Evolutionary conservation across 2,888 invertebrate genomes (phyloP).

Genomic region (Lasioglossum malachurum): DNA sequence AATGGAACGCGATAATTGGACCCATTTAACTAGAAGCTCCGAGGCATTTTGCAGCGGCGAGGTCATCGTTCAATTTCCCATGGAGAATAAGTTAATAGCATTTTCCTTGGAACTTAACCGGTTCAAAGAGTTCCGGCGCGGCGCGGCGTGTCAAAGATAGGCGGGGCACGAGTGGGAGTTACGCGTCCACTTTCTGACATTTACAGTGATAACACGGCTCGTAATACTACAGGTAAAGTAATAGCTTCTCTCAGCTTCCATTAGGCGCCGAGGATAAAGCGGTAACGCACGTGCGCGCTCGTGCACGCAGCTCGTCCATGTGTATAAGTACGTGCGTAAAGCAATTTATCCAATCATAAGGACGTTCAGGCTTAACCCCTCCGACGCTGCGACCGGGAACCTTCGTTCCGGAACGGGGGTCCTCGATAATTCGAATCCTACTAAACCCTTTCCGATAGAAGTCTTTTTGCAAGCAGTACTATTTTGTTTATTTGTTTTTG

Average conservation of each 20-base stretch:
- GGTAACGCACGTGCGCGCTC: neutral
- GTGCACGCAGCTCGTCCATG: neutral
- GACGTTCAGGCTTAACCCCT: slow-evolving; percentile 23
- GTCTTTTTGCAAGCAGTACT: neutral
- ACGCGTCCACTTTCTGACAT: slow-evolving; percentile 44
- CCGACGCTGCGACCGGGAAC: slow-evolving; percentile 3
- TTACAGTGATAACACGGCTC: slow-evolving; percentile 43
- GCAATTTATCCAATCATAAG: slow-evolving; percentile 49
- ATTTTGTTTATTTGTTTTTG: neutral
- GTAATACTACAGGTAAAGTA: slow-evolving; percentile 36
- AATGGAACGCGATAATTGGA: neutral
- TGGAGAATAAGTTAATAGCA: slow-evolving; percentile 17
- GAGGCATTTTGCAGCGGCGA: neutral
- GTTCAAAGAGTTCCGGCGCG: neutral
- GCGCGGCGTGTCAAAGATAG: slow-evolving; percentile 7
- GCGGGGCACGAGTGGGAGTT: slow-evolving; percentile 20
- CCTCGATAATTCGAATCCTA: slow-evolving; percentile 6
- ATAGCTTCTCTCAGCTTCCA: slow-evolving; percentile 50
- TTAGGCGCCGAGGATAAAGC: slow-evolving; percentile 36
- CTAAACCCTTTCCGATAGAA: neutral
- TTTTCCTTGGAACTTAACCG: neutral
- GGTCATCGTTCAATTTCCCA: slow-evolving; percentile 7
- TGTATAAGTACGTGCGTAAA: neutral
- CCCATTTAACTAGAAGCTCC: neutral
- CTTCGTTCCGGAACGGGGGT: neutral